These are phyloP conservation scores for Leptonema lineaticorne DNA, from an alignment of 1,140 invertebrate species.

Conservation along the genomic window DNA sequence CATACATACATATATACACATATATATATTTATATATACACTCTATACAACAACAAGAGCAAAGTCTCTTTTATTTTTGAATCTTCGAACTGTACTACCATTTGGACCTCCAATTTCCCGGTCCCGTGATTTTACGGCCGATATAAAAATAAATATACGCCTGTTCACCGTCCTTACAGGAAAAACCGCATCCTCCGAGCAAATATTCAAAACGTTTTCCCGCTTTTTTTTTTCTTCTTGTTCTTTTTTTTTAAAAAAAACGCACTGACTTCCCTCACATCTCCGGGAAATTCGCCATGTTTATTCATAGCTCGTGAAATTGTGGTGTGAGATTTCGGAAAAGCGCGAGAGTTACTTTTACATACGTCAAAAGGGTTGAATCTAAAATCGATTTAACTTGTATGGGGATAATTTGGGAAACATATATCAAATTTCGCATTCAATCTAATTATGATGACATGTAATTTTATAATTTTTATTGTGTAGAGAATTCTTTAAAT, in stretches of 20 bases:
- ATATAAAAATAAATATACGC: slow-evolving; percentile 16
- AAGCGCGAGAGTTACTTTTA: background rate
- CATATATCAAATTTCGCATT: too few relatives aligned
- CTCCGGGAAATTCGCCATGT: background rate
- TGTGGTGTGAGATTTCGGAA: too few relatives aligned
- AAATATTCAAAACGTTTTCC: background rate
- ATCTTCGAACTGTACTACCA: background rate
- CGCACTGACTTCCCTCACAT: background rate
- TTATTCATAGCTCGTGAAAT: background rate
- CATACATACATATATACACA: too few relatives aligned
- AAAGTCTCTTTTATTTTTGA: background rate
- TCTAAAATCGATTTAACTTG: too few relatives aligned
- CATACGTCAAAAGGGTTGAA: background rate
- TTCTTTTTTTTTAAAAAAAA: too few relatives aligned
- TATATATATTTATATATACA: too few relatives aligned
- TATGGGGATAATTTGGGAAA: too few relatives aligned
- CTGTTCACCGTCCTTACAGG: background rate
- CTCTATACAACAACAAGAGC: background rate
- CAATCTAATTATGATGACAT: too few relatives aligned
- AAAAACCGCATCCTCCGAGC: background rate
- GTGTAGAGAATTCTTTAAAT: too few relatives aligned
- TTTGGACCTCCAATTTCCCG: slow-evolving; percentile 9
- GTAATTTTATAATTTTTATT: too few relatives aligned
- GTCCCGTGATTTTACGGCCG: slow-evolving; percentile 16
- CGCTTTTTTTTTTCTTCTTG: too few relatives aligned